Conservation (phyloP, 1,140 invertebrate genomes). For the Drosophila pseudoananassae region DNA sequence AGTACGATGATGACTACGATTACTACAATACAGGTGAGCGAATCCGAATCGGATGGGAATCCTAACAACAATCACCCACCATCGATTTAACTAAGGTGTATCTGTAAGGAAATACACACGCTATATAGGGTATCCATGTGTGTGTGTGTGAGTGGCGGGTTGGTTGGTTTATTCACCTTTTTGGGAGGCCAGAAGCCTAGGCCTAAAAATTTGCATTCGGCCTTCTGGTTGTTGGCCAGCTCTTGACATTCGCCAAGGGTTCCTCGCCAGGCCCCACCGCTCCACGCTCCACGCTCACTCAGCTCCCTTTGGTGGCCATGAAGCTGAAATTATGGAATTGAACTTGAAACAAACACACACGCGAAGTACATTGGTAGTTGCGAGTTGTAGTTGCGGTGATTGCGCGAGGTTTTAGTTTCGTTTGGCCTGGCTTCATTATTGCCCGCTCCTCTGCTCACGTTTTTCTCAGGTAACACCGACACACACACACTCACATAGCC, state of each 20-base stretch:
- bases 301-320: conserved; percentile 51
- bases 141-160: conserved; percentile 31
- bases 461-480: conserved; percentile 20
- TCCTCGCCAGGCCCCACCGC: conserved; percentile 15
- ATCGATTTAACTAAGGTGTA: conserved; percentile 64
- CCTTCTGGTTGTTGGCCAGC: conserved; percentile 43
- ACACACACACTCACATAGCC: conserved; percentile 11
- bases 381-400: conserved; percentile 38
- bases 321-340: conserved; percentile 80
- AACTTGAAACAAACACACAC: conserved; percentile 67
- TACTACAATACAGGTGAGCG: conserved; percentile 72
- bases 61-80: conserved; percentile 56
- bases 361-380: conserved; percentile 21
- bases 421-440: conserved; percentile 57
- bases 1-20: conserved; percentile 73
- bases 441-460: conserved; percentile 41
- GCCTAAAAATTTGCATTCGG: conserved; percentile 59
- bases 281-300: not conserved
- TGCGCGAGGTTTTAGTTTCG: conserved; percentile 10
- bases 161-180: conserved; percentile 77
- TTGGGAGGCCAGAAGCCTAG: conserved; percentile 21
- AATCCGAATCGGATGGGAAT: not conserved
- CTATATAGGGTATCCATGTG: conserved; percentile 5
- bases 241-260: conserved; percentile 76
- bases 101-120: conserved; percentile 22